Percentiles rank a stretch among this genome's conserved stretches.
Evolutionary conservation across 2,797 vertebrate genomes (phyloP).

Genomic region (Clamator glandarius): DNA sequence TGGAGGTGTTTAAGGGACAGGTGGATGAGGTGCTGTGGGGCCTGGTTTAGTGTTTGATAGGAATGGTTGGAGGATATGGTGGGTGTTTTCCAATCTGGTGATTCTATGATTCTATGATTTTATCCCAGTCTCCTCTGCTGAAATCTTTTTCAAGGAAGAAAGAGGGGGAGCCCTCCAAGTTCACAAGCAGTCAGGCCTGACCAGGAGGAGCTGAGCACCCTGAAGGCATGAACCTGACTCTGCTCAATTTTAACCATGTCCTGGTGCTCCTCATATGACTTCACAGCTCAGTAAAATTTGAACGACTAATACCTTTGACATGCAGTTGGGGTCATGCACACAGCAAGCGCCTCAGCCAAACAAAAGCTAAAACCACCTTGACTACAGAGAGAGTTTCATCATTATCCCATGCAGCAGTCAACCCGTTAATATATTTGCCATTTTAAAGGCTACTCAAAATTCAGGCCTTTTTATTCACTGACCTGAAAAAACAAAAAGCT

Average conservation of each 20-base stretch:
- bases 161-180: background rate
- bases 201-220: fast-evolving
- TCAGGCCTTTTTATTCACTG: background rate
- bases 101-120: too few relatives aligned
- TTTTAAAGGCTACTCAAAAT: background rate
- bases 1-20: too few relatives aligned
- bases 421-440: background rate
- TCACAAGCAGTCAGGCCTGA: background rate
- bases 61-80: too few relatives aligned
- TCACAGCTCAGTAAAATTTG: background rate
- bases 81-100: too few relatives aligned
- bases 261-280: background rate
- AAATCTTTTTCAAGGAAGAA: background rate
- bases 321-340: background rate
- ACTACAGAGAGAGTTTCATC: background rate
- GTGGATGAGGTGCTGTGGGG: too few relatives aligned
- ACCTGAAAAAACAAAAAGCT: background rate
- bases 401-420: background rate
- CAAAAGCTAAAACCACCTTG: background rate
- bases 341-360: background rate
- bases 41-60: too few relatives aligned
- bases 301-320: background rate
- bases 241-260: background rate
- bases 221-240: background rate
- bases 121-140: background rate